Evolutionary conservation across 2,888 invertebrate species (phyloP), one percentile per base, ranked within the genome.

Genomic region (Drosophila greeni): DNA sequence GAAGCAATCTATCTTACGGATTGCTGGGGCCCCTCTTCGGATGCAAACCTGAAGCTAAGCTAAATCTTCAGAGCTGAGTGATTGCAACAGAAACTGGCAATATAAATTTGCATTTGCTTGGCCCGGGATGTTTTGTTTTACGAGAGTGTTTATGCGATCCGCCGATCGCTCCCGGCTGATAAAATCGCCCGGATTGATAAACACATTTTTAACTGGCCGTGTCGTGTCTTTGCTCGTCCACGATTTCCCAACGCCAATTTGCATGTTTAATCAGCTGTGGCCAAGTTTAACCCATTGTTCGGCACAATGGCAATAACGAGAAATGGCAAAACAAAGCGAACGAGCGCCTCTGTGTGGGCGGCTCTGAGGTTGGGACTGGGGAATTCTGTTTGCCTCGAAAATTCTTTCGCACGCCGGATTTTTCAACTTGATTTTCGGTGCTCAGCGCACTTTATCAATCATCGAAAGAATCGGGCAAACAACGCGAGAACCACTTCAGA

Each of bases 201-300:
- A 73, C 74, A 73, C 74, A 72, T 81, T 71, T 69, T 68, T 53
- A 73, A 39, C 45, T 55, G 66, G 52, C 74, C 61, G 67, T 72
- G 68, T 70, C 61, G 70, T 60, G 55, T 66, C 60, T 60, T 56
- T 51, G 48, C 58, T 66, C 72, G 45, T 66, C 72, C 74, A 84
- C 81, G 85, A 82, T 78, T 84, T 82, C 62, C 70, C 67, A 73
- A 70, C 47, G 57, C 47, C 74, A 73, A 72, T 72, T 72, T 72
- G 82, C 79, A 85, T 85, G 72, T 81, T 85, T 81, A 85, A 81
- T 74, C 82, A 84, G 72, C 76, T 75, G 79, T 68, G 67, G 64
- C 70, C 73, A 67, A 60, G 49, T 67, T 67, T 67, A 67, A 53
- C 39, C 66, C 77, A 83, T 78, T 78, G 78, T 79, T 74, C 43